Percentiles rank a stretch among this genome's conserved stretches.
phyloP scores from a whole-genome alignment of 92 coral and sea anemone species.

The Muricea muricata region DNA sequence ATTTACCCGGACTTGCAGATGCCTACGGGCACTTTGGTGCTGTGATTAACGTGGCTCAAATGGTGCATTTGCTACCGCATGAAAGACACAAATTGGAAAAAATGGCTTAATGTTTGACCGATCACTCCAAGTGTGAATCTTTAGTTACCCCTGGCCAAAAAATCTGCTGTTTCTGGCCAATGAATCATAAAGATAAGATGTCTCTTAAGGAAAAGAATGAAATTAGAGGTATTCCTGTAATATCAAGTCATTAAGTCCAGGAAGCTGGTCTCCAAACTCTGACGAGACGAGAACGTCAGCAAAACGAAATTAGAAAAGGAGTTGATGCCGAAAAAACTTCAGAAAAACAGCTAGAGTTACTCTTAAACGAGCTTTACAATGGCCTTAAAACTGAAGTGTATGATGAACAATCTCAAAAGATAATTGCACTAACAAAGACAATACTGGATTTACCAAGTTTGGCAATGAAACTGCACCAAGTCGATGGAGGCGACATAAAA shows the following conservation, averaged over 20 bases:
- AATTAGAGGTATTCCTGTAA: conserved; percentile 29
- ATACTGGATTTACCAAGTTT: conserved; percentile 22
- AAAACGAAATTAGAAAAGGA: conserved; percentile 26
- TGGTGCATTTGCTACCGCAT: conserved; percentile 14
- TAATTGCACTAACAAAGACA: conserved; percentile 15
- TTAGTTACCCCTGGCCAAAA: conserved; percentile 16
- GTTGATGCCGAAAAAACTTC: conserved; percentile 19
- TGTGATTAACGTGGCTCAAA: background rate
- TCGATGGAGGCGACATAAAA: conserved; percentile 9
- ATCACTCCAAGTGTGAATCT: conserved; percentile 18
- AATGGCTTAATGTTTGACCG: background rate
- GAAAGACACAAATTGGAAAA: background rate
- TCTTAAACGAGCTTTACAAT: conserved; percentile 13
- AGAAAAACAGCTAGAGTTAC: conserved; percentile 20
- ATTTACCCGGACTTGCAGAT: background rate
- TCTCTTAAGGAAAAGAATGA: background rate
- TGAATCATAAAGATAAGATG: conserved; percentile 30
- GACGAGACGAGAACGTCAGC: conserved; percentile 20
- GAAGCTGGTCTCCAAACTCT: conserved; percentile 35
- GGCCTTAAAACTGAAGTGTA: conserved; percentile 36
- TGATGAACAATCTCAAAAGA: conserved; percentile 31
- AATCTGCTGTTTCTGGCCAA: conserved; percentile 16
- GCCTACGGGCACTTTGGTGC: conserved; percentile 16
- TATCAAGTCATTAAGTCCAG: conserved; percentile 6
- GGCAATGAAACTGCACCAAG: conserved; percentile 21